Evolutionary conservation across 1,140 invertebrate species (phyloP), one percentile per base, ranked within the genome.

Genomic region (Diabrotica undecimpunctata): DNA sequence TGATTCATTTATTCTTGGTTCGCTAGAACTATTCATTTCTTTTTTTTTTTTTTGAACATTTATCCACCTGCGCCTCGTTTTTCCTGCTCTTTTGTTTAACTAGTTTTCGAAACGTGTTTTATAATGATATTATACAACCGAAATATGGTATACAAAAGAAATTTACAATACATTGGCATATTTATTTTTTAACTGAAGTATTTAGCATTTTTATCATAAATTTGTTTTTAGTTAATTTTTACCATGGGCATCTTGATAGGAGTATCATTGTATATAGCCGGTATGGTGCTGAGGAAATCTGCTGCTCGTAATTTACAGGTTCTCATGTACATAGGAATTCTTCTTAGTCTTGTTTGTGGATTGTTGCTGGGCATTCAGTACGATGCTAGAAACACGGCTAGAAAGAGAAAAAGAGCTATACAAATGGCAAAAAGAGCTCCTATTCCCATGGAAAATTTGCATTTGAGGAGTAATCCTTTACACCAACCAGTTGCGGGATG

Each of bases 161-260:
- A n/a, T n/a, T n/a, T n/a, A n/a, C n/a, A n/a, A n/a, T n/a, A n/a
- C n/a, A n/a, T 25, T 25, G 25, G 4, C 25, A 25, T 4, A 25
- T 25, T 25, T 25, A 25, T 25, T 25, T n/a, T 25, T 25, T 25
- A 25, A 25, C 25, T 2, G 25, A 25, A 25, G 25, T 4, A 25
- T 25, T 25, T 25, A 25, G 25, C 25, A 2, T 25, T 25, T 25
- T 25, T 25, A 25, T 25, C 25, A 25, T 46, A 46, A 46, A 46
- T 46, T 52, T 54, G 41, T 67, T 83, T 82, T 58, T 76, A 85
- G 83, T 81, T 85, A 55, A 82, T 85, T 72, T 86, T 86, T 79
- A 83, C 85, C 61, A 82, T 85, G 67, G 84, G 84, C 41, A 84
- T 87, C 63, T 74, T 86, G 63, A 85, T 85, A 52, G 85, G 85